Evolutionary conservation across 2,888 invertebrate species (phyloP), one percentile per base, ranked within the genome.

Genomic region (Lissocephala sabroskyi): DNA sequence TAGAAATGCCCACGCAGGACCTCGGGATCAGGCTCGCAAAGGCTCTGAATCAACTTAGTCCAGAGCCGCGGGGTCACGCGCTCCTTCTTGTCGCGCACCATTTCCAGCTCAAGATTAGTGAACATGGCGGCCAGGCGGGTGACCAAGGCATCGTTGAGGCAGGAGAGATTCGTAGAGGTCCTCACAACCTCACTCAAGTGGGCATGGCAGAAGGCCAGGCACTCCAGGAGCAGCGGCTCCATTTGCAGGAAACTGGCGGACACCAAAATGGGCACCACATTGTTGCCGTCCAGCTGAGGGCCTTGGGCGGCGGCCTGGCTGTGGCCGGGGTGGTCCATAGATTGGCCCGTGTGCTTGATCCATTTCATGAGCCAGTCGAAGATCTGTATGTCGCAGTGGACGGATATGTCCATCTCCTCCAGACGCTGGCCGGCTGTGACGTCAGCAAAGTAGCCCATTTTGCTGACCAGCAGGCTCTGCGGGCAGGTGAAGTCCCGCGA

Each of bases 311-410:
- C 41, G 13, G 33, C 50, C 10, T 40, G 2, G 9, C 9, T 49
- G 3, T 77, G 78, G 5, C 55, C 49, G 2, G 76, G 56, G 7
- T 29, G 29, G 11, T 73, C 78, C 42, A 58, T 55, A 7, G 43
- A 50, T 30, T 50, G 70, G 23, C 52, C 85, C 65, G 92, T 92
- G 23, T 89, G 88, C 82, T 96, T 95, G n/a, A 97, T 94, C 95
- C 97, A 97, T 59, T 91, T 90, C 93, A 97, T 96, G 44, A 98
- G 86, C 96, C 97, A 97, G 74, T 97, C 97, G 84, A 98, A 98
- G 55, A 97, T 96, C 81, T 93, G 89, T 49, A 98, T 92, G 85
- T 98, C 97, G 81, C 97, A 98, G 81, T 97, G 97, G 0, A 98
- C 97, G 0, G 96, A 96, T 63, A 98, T 97, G 78, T 97, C 97